Conservation (phyloP, 2,113 vertebrate genomes). For the Corythaeola cristata region DNA sequence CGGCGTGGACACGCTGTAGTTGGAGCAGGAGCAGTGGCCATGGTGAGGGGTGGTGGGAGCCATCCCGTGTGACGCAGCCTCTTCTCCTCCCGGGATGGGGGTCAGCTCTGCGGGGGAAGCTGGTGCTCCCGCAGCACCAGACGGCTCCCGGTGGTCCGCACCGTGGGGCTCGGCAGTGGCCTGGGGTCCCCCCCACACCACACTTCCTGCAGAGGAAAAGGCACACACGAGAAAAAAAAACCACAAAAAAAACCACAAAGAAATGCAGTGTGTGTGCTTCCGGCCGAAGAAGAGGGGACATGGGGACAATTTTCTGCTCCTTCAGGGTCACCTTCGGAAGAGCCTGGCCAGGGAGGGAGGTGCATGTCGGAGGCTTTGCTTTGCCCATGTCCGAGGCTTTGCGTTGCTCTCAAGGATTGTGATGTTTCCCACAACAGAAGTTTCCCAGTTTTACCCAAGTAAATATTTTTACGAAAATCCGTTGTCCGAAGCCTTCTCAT, state of each 20-base stretch:
- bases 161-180: rapidly evolving
- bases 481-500: rapidly evolving
- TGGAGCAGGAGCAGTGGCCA: neutral
- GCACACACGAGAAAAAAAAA: too few relatives aligned
- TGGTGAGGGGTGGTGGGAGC: neutral
- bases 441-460: neutral
- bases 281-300: rapidly evolving
- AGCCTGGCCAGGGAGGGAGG: neutral
- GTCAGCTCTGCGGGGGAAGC: neutral
- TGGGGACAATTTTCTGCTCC: neutral
- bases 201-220: neutral
- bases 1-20: neutral
- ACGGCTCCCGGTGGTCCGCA: too few relatives aligned
- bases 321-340: neutral
- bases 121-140: neutral
- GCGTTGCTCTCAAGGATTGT: neutral
- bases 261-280: rapidly evolving
- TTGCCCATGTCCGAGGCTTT: neutral
- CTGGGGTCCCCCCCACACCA: neutral
- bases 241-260: neutral
- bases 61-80: neutral
- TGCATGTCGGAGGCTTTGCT: rapidly evolving
- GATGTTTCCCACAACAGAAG: neutral
- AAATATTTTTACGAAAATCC: neutral
- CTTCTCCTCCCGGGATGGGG: neutral